Percentiles rank a stretch among this genome's conserved stretches.
These are phyloP conservation scores for Mechanitis messenoides DNA, from an alignment of 2,888 invertebrate species.

Conservation along the genomic window DNA sequence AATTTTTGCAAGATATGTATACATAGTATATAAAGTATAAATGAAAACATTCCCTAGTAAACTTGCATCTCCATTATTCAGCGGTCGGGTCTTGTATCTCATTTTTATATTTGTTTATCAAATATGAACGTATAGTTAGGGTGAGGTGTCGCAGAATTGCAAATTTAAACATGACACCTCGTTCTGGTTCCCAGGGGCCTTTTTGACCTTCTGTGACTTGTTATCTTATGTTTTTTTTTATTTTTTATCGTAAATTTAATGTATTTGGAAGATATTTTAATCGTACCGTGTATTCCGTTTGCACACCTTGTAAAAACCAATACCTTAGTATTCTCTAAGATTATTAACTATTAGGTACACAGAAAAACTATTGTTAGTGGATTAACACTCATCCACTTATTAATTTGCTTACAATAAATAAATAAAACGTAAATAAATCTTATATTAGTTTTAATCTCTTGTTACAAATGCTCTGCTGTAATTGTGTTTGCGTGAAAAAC, in stretches of 20 bases:
- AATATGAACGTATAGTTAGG: conserved; percentile 24
- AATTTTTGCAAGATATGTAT: not conserved
- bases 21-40: not conserved
- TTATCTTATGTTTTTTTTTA: not conserved
- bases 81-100: conserved; percentile 17
- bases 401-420: too few relatives aligned
- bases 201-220: conserved; percentile 14
- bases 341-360: too few relatives aligned
- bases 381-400: too few relatives aligned
- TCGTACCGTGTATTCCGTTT: too few relatives aligned
- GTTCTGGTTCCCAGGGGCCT: conserved; percentile 13
- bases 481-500: too few relatives aligned
- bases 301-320: too few relatives aligned
- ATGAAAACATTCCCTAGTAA: not conserved
- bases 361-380: too few relatives aligned
- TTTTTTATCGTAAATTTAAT: not conserved
- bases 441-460: too few relatives aligned
- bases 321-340: too few relatives aligned
- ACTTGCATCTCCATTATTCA: conserved; percentile 15
- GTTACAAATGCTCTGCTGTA: too few relatives aligned
- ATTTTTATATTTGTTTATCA: conserved; percentile 32
- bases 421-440: too few relatives aligned
- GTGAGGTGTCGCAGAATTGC: conserved; percentile 46
- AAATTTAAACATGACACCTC: conserved; percentile 56
- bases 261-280: not conserved